Evolutionary conservation across 2,888 invertebrate species (phyloP).

Genomic region (Furcula furcula): DNA sequence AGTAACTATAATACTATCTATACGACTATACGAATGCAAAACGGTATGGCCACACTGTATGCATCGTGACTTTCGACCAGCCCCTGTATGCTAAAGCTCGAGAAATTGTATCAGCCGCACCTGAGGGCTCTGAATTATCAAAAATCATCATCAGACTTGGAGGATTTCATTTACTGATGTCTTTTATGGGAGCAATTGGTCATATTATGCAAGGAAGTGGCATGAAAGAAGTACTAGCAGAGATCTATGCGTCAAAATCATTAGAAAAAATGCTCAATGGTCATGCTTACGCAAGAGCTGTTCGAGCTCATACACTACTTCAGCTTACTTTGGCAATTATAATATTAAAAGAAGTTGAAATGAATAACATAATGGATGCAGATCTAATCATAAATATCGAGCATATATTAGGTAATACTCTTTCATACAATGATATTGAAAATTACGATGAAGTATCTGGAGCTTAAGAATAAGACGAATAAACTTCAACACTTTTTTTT

Average conservation of each 20-base stretch:
- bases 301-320: slow-evolving; percentile 40
- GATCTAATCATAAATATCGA: slow-evolving; percentile 7
- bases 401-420: slow-evolving; percentile 7
- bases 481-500: too few relatives aligned
- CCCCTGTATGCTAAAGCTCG: slow-evolving; percentile 39
- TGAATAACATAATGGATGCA: slow-evolving; percentile 20
- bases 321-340: slow-evolving; percentile 38
- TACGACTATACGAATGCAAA: slow-evolving; percentile 25
- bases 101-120: slow-evolving; percentile 33
- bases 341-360: slow-evolving; percentile 33
- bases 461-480: too few relatives aligned
- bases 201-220: slow-evolving; percentile 40
- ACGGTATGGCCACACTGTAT: slow-evolving; percentile 29
- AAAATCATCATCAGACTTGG: slow-evolving; percentile 29
- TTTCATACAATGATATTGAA: slow-evolving; percentile 8
- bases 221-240: slow-evolving; percentile 26
- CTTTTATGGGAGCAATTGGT: slow-evolving; percentile 34
- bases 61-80: slow-evolving; percentile 41
- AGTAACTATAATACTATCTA: slow-evolving; percentile 25
- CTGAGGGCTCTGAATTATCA: slow-evolving; percentile 14
- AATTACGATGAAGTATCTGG: too few relatives aligned
- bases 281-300: slow-evolving; percentile 31
- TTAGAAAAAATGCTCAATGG: slow-evolving; percentile 38
- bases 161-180: slow-evolving; percentile 39
- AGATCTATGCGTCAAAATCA: slow-evolving; percentile 33